Base-by-base conservation (phyloP, 2,888 invertebrate species). In the Acleris cristana region DNA sequence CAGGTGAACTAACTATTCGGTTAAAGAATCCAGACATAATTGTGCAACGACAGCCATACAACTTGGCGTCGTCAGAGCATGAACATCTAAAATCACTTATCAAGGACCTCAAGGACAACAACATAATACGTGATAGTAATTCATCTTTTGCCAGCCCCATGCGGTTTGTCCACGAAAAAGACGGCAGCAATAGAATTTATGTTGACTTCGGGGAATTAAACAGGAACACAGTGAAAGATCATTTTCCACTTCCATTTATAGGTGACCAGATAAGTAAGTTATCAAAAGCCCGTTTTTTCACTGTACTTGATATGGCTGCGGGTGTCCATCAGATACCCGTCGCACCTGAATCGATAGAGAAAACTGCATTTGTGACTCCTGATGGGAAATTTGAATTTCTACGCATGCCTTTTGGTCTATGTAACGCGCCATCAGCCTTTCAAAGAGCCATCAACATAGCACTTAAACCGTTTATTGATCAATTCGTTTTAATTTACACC, bases 321-420 rank as follows among this genome's bases (percentile, higher is more conserved):
- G 26, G 26, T 48, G 44, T 59, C 18, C 53, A 58, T 23, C 64
- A 71, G 2, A 64, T 64, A 16, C 71, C 69, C 52, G 7, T 72
- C 64, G 44, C 68, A 64, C 52, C 21, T 69, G 12, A 64, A 63
- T 67, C 70, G 65, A 57, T 72, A 65, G 57, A 48, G 18, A 58
- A 58, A 45, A 58, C 58, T 5, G 44, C 58, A 1, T 58, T 58
- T 45, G 58, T 48, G 16, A 51, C 21, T 21, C 21, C 21, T 21
- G 21, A 21, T 21, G 21, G 21, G 21, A 1, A 21, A 21, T 21
- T 21, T 19, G 51, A 51, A 19, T 51, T 19, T 16, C 19, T 51
- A 51, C 8, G 14, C 19, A 51, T 51, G 51, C 51, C 51, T 19
- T 51, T 51, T 19, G 51, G 51, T 51, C 19, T 51, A 1, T n/a